Conservation (phyloP, 2,888 invertebrate species). For the Nomada ferruginata region DNA sequence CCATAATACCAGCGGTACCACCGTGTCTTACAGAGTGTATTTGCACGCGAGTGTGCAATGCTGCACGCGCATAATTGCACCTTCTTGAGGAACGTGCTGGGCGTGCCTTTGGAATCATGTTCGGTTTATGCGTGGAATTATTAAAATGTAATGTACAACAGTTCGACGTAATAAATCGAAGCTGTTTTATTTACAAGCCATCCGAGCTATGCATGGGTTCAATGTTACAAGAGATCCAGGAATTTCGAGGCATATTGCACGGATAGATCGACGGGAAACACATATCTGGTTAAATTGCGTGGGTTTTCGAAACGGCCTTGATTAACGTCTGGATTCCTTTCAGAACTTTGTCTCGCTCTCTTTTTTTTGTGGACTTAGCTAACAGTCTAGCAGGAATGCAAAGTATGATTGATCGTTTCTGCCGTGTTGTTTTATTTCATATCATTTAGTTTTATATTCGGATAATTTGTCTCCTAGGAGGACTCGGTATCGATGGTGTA, state of each 20-base stretch:
- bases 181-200: slow-evolving; percentile 22
- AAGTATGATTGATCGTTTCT: slow-evolving; percentile 1
- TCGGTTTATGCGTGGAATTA: slow-evolving; percentile 37
- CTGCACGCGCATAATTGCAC: slow-evolving; percentile 43
- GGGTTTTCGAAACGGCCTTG: background rate
- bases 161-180: slow-evolving; percentile 44
- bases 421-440: background rate
- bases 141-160: slow-evolving; percentile 48
- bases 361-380: background rate
- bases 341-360: background rate
- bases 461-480: too few species aligned
- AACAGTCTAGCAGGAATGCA: background rate
- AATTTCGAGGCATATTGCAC: background rate
- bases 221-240: background rate
- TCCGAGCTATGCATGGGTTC: background rate
- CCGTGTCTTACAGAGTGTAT: slow-evolving; percentile 40
- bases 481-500: too few species aligned
- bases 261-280: background rate
- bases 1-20: slow-evolving; percentile 44
- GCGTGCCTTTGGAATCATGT: slow-evolving; percentile 46
- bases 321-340: background rate
- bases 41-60: slow-evolving; percentile 51
- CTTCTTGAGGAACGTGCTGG: slow-evolving; percentile 38
- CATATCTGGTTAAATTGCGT: background rate
- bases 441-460: too few species aligned